Conservation (phyloP, 2,888 invertebrate genomes). For the Drosophila macrospina region DNA sequence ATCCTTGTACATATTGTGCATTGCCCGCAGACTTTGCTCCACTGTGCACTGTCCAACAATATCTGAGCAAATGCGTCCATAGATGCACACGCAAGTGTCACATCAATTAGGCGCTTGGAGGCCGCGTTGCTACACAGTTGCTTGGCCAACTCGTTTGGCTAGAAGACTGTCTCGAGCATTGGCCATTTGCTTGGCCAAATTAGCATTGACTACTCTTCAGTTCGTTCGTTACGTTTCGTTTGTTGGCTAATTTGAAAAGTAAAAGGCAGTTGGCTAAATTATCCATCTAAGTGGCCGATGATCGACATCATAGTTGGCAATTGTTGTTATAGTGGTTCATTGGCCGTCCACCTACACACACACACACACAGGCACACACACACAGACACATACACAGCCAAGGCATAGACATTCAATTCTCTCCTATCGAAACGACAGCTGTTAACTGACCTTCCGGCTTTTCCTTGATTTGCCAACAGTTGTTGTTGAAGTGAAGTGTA, state of each 20-base stretch:
- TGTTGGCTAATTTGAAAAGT: slow-evolving; percentile 64
- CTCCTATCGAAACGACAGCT: slow-evolving; percentile 35
- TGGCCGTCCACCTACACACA: slow-evolving; percentile 46
- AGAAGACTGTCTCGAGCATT: slow-evolving; percentile 24
- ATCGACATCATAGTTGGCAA: slow-evolving; percentile 17
- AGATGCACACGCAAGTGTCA: slow-evolving; percentile 72
- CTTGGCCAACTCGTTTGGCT: slow-evolving; percentile 27
- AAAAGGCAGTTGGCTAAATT: slow-evolving; percentile 64
- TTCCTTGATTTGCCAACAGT: slow-evolving; percentile 48
- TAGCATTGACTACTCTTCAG: slow-evolving; percentile 48
- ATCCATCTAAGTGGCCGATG: slow-evolving; percentile 45
- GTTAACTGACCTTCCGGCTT: slow-evolving; percentile 61
- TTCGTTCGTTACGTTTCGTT: slow-evolving; percentile 10
- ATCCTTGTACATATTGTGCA: background rate
- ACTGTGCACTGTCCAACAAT: slow-evolving; percentile 33
- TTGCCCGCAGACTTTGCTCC: slow-evolving; percentile 1
- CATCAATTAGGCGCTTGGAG: slow-evolving; percentile 63
- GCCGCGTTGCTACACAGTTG: slow-evolving; percentile 33
- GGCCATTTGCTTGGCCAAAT: slow-evolving; percentile 39
- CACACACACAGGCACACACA: no score
- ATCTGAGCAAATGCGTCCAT: slow-evolving; percentile 52
- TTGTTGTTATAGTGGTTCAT: slow-evolving; percentile 46
- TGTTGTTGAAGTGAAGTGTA: slow-evolving; percentile 38
- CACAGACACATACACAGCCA: no score
- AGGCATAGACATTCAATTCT: background rate